A percentile compares a stretch with the other conserved stretches of the same genome.
phyloP scores from a whole-genome alignment of 2,113 vertebrate species.

The Mus musculus region GRCm39 chr11:108878001-108878500 shows the following conservation, averaged over 20 bases:
- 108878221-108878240: constrained; percentile 12
- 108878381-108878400: background rate
- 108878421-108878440: background rate
- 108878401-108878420: background rate
- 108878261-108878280: constrained; percentile 11
- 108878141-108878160: constrained; percentile 56
- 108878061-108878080: background rate
- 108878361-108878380: background rate
- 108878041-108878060: background rate
- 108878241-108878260: constrained; percentile 8
- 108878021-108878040: background rate
- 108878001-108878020: background rate
- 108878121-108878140: constrained; percentile 40
- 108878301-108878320: background rate
- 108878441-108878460: background rate
- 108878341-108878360: background rate
- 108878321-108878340: background rate
- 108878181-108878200: constrained; percentile 59
- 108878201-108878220: constrained; percentile 20
- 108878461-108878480: background rate
- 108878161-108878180: constrained; percentile 57
- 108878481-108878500: background rate
- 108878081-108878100: background rate
- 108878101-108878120: constrained; percentile 8
- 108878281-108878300: background rate